These are phyloP conservation scores for Drosophila carrolli DNA, from an alignment of 1,140 invertebrate species.

Conservation along the genomic window DNA sequence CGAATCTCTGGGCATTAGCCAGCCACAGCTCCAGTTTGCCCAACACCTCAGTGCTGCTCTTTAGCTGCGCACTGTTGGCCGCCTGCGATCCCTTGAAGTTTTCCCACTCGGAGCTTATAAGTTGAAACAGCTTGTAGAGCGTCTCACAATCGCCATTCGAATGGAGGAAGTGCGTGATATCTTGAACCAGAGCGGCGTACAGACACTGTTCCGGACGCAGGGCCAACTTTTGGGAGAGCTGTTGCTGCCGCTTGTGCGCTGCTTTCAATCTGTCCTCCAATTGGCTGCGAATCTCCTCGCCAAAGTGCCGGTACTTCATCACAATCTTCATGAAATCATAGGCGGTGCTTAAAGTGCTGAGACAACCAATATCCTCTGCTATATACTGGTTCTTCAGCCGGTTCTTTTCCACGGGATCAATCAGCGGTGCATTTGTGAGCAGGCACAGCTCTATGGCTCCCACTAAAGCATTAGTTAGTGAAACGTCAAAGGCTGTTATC, in stretches of 20 bases:
- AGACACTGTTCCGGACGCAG: constrained; percentile 86
- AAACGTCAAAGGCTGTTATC: constrained; percentile 27
- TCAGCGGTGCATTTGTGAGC: constrained; percentile 85
- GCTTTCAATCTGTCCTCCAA: constrained; percentile 73
- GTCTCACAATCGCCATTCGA: constrained; percentile 67
- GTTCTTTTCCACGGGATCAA: constrained; percentile 92
- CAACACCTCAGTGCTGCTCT: constrained; percentile 47
- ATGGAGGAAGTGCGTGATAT: constrained; percentile 71
- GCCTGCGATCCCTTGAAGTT: constrained; percentile 24
- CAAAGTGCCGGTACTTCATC: constrained; percentile 76
- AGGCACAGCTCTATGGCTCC: constrained; percentile 84
- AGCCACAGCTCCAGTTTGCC: constrained; percentile 79
- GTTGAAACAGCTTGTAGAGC: constrained; percentile 46
- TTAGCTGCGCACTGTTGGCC: constrained; percentile 37
- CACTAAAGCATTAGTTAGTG: constrained; percentile 57
- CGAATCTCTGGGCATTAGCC: constrained; percentile 74
- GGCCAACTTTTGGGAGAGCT: constrained; percentile 85
- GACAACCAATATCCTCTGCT: constrained; percentile 86
- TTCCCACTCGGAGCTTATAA: constrained; percentile 42
- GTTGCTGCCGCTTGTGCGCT: constrained; percentile 72
- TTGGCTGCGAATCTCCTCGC: constrained; percentile 62
- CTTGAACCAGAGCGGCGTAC: constrained; percentile 85
- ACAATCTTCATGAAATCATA: constrained; percentile 78
- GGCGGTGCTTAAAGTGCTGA: constrained; percentile 46
- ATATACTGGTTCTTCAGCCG: constrained; percentile 88